A percentile compares a stretch with the other conserved stretches of the same genome.
These are phyloP conservation scores for Drosophila sp. DNA, from an alignment of 1,140 invertebrate species.

Conservation along the genomic window DNA sequence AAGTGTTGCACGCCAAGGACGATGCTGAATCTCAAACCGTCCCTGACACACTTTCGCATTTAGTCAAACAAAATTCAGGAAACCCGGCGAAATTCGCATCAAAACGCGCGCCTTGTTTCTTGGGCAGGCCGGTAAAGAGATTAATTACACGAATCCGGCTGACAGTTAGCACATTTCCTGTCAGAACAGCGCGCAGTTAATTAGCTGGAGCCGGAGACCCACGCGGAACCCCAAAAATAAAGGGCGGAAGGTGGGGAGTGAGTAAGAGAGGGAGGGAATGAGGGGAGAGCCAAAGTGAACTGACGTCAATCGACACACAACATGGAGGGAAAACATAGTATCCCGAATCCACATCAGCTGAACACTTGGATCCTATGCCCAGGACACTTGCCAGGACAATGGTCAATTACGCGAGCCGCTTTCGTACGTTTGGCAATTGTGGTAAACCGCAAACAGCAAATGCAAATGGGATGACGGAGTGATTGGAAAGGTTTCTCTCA, in stretches of 20 bases:
- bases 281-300: slow-evolving; percentile 1
- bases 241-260: neutral
- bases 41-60: slow-evolving; percentile 66
- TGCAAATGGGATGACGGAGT: neutral
- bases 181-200: slow-evolving; percentile 57
- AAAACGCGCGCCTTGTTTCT: slow-evolving; percentile 55
- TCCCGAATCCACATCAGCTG: neutral
- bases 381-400: slow-evolving; percentile 31
- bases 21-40: slow-evolving; percentile 8
- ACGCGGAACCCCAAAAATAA: neutral
- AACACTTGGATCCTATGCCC: slow-evolving; percentile 4
- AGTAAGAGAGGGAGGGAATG: neutral
- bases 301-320: slow-evolving; percentile 51
- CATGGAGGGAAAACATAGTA: slow-evolving; percentile 7
- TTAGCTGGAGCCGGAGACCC: slow-evolving; percentile 46
- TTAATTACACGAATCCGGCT: slow-evolving; percentile 78
- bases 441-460: slow-evolving; percentile 27
- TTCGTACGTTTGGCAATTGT: slow-evolving; percentile 16
- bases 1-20: slow-evolving; percentile 52
- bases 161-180: slow-evolving; percentile 76
- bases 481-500: slow-evolving; percentile 6
- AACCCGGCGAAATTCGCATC: slow-evolving; percentile 59
- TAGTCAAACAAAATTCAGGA: slow-evolving; percentile 19
- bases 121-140: slow-evolving; percentile 69
- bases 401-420: slow-evolving; percentile 34